Conservation (phyloP, 2,113 vertebrate species). For the Callocephalon fimbriatum region DNA sequence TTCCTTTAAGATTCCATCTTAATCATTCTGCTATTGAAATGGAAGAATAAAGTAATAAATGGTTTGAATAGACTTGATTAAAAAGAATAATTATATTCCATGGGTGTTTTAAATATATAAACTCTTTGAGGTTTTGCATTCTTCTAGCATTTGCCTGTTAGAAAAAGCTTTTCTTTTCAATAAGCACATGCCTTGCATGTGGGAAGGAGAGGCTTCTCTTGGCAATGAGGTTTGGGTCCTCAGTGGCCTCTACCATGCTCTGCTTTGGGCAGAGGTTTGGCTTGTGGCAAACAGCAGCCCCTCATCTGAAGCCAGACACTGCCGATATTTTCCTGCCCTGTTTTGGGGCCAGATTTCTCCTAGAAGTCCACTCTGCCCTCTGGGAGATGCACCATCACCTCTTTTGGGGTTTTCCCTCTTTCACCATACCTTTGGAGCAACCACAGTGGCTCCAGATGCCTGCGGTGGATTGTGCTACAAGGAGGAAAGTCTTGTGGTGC, state of each 20-base stretch:
- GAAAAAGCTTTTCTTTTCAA: background rate
- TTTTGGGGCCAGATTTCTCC: background rate
- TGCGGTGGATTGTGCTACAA: background rate
- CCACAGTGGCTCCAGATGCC: background rate
- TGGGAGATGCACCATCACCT: accelerated
- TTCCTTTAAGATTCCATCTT: constrained; percentile 78
- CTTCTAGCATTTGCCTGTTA: constrained; percentile 20
- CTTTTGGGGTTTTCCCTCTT: background rate
- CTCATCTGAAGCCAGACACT: background rate
- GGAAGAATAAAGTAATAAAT: constrained; percentile 78
- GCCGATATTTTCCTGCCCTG: background rate
- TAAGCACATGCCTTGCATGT: background rate
- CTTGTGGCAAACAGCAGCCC: background rate
- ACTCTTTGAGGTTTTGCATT: constrained; percentile 58
- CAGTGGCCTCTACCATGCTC: background rate
- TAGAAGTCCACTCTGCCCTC: background rate
- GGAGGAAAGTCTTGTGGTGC: background rate
- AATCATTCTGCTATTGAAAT: constrained; percentile 76
- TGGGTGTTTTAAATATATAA: constrained; percentile 69
- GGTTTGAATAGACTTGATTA: constrained; percentile 78
- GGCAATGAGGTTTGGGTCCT: background rate
- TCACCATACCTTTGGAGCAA: background rate
- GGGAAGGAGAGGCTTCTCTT: background rate
- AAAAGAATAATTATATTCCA: constrained; percentile 77
- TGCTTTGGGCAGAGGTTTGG: too few relatives aligned